phyloP scores from a whole-genome alignment of 2,113 vertebrate genomes.

The Candoia aspera region DNA sequence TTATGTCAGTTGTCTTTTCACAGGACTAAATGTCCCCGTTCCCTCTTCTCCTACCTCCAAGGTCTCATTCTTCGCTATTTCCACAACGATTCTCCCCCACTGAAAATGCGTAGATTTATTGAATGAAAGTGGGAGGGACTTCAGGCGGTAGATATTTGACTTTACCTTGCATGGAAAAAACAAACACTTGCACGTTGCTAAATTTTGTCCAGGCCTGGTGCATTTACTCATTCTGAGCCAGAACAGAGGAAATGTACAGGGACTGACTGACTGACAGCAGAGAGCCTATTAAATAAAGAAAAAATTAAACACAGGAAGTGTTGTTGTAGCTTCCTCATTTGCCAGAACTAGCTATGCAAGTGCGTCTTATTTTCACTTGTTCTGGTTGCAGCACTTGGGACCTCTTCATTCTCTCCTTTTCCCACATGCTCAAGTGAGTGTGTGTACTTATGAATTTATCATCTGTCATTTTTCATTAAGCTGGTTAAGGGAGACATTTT shows the following conservation, averaged over 20 bases:
- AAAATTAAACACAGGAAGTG: too few relatives aligned
- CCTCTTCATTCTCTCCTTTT: background rate
- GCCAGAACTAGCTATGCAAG: background rate
- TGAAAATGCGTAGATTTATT: background rate
- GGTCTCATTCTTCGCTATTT: background rate
- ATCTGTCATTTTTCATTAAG: constrained; percentile 20
- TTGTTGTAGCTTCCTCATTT: background rate
- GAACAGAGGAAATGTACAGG: background rate
- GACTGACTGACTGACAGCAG: background rate
- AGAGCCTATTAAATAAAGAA: background rate
- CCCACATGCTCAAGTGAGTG: background rate
- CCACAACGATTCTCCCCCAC: too few relatives aligned
- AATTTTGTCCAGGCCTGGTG: background rate
- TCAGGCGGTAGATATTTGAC: background rate
- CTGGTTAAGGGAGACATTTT: constrained; percentile 46
- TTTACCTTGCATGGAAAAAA: background rate
- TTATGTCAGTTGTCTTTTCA: too few relatives aligned
- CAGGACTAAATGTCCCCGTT: too few relatives aligned
- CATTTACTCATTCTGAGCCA: background rate
- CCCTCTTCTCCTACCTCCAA: too few relatives aligned
- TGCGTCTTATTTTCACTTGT: too few relatives aligned
- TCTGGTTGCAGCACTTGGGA: too few relatives aligned
- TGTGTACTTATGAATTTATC: constrained; percentile 30
- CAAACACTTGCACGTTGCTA: background rate
- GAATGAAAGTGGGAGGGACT: background rate